Percentiles rank a stretch among this genome's conserved stretches.
phyloP scores from a whole-genome alignment of 2,113 vertebrate genomes.

The Coregonus clupeaformis region DNA sequence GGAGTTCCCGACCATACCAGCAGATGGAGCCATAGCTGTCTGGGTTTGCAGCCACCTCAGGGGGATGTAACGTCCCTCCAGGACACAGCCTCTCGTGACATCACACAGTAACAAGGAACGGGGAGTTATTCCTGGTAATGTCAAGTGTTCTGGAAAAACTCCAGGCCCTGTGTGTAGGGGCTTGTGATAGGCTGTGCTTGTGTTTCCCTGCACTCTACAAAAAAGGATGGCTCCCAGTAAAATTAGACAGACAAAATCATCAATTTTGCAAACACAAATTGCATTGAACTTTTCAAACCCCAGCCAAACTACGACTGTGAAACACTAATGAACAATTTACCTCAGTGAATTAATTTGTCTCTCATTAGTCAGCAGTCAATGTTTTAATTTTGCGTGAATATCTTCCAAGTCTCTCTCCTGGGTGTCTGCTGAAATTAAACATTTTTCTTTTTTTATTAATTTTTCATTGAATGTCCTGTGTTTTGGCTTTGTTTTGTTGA shows the following conservation, averaged over 20 bases:
- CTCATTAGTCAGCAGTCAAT: slow-evolving; percentile 67
- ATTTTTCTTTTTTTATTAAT: slow-evolving; percentile 38
- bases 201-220: slow-evolving; percentile 47
- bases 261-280: slow-evolving; percentile 68
- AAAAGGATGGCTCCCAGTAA: slow-evolving; percentile 50
- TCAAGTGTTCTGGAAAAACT: too few relatives aligned
- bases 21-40: too few relatives aligned
- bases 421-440: slow-evolving; percentile 41
- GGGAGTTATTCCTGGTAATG: slow-evolving; percentile 38
- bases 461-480: slow-evolving; percentile 44
- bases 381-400: slow-evolving; percentile 46
- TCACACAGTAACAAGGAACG: slow-evolving; percentile 2
- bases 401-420: slow-evolving; percentile 39
- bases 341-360: slow-evolving; percentile 72
- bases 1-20: too few relatives aligned
- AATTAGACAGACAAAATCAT: slow-evolving; percentile 65
- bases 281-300: slow-evolving; percentile 74
- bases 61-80: too few relatives aligned
- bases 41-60: too few relatives aligned
- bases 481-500: slow-evolving; percentile 36
- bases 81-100: too few relatives aligned
- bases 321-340: slow-evolving; percentile 72
- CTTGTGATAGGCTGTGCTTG: neutral
- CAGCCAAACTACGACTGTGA: slow-evolving; percentile 56
- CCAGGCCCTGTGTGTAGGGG: slow-evolving; percentile 28